These are phyloP conservation scores for Odontomachus brunneus DNA, from an alignment of 1,140 invertebrate species.

Conservation along the genomic window DNA sequence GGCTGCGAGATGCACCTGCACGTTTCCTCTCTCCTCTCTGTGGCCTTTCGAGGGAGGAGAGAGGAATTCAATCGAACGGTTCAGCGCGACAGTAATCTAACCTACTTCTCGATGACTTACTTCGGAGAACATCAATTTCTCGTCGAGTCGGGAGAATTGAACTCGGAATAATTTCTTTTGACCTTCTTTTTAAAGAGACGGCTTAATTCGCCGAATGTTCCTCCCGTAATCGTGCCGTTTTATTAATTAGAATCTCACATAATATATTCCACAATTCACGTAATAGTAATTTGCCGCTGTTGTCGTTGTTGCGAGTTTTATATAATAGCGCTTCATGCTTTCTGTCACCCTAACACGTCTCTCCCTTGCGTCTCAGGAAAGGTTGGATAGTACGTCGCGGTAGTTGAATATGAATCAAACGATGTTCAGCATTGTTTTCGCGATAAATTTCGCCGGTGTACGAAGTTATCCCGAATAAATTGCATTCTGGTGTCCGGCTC, in stretches of 20 bases:
- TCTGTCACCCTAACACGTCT: neutral
- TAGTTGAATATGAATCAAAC: conserved; percentile 66
- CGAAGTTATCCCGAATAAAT: conserved; percentile 80
- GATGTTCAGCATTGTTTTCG: conserved; percentile 77
- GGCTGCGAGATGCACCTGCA: conserved; percentile 11
- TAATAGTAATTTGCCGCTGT: too few relatives aligned
- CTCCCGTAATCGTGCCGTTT: too few relatives aligned
- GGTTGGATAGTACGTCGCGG: neutral
- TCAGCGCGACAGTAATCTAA: neutral
- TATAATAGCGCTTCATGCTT: too few relatives aligned
- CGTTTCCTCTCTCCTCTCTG: neutral
- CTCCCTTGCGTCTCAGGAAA: conserved; percentile 7
- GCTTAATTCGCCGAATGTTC: too few relatives aligned
- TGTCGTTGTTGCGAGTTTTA: too few relatives aligned
- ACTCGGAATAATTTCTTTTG: neutral
- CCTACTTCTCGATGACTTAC: neutral
- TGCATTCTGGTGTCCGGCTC: conserved; percentile 72
- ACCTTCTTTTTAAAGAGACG: too few relatives aligned
- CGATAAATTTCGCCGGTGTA: conserved; percentile 78
- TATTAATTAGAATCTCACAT: too few relatives aligned
- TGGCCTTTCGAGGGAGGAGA: neutral
- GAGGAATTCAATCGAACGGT: neutral
- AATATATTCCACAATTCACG: too few relatives aligned
- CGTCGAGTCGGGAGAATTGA: neutral
- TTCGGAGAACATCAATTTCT: neutral